These are phyloP conservation scores for Zele albiditarsus DNA, from an alignment of 2,888 invertebrate species.

Conservation along the genomic window DNA sequence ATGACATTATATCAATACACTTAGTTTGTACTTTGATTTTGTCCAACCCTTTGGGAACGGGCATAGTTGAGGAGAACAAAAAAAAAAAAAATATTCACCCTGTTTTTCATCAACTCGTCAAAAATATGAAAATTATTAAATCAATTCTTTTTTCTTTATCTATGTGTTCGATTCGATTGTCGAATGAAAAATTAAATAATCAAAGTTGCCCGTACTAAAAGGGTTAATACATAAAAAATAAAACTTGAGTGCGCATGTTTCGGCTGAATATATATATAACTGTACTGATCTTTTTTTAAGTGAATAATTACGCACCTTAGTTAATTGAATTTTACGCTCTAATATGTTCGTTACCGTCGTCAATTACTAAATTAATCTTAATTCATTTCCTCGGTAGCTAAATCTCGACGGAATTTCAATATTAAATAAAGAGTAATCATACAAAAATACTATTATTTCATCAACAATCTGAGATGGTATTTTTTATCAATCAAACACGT, in stretches of 20 bases:
- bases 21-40: constrained; percentile 51
- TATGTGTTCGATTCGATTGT: neutral
- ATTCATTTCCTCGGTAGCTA: neutral
- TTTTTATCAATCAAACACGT: neutral
- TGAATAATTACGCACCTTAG: neutral
- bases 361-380: neutral
- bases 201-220: neutral
- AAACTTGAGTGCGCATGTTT: neutral
- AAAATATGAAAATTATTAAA: neutral
- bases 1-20: constrained; percentile 34
- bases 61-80: neutral
- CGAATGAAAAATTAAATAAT: neutral
- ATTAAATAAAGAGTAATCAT: neutral
- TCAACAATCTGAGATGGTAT: neutral
- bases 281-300: neutral
- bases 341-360: neutral
- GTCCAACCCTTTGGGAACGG: neutral
- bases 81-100: neutral
- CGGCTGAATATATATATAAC: neutral
- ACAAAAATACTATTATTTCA: neutral
- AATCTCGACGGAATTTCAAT: neutral
- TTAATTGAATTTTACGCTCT: neutral
- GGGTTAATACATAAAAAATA: neutral
- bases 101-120: neutral
- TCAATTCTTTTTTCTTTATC: neutral